Percentiles rank a stretch among this genome's conserved stretches.
Conservation (phyloP, 2,888 invertebrate species). For the Aradus depressus region DNA sequence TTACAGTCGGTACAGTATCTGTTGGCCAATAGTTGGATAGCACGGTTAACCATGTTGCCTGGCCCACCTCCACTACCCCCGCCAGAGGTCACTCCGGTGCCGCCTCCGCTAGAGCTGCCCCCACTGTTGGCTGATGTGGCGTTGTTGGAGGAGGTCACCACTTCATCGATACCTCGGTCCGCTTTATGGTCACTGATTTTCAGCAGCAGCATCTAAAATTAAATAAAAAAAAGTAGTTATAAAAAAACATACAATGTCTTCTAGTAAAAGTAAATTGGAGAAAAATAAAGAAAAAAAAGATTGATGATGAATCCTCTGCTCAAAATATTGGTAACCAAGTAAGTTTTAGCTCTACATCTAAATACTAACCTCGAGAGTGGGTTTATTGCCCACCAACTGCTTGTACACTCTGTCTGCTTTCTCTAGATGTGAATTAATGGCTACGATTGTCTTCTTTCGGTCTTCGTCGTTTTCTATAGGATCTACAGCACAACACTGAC, state of each 20-base stretch:
- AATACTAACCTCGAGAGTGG: conserved; percentile 62
- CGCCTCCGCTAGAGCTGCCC: conserved; percentile 24
- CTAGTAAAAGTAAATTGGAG: too few relatives aligned
- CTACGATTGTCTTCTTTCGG: conserved; percentile 83
- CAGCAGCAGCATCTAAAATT: conserved; percentile 54
- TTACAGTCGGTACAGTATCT: conserved; percentile 93
- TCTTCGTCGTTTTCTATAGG: conserved; percentile 96
- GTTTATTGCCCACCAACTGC: conserved; percentile 80
- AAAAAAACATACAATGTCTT: too few relatives aligned
- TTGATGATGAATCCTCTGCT: too few relatives aligned
- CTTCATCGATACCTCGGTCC: conserved; percentile 51
- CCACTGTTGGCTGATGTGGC: conserved; percentile 26
- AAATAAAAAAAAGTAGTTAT: too few relatives aligned
- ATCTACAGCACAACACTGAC: conserved; percentile 92
- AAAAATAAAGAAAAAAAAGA: too few relatives aligned
- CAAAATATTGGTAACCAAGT: too few relatives aligned
- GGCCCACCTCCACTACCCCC: conserved; percentile 9
- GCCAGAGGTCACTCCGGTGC: conserved; percentile 1
- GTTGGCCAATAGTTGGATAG: conserved; percentile 87
- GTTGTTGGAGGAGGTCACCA: conserved; percentile 32
- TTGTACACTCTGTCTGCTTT: conserved; percentile 91
- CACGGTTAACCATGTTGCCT: conserved; percentile 65
- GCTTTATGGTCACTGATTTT: conserved; percentile 79
- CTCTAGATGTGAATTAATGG: conserved; percentile 80
- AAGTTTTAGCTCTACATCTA: too few relatives aligned